phyloP scores from a whole-genome alignment of 2,888 invertebrate species.

The Rhagonycha lutea region DNA sequence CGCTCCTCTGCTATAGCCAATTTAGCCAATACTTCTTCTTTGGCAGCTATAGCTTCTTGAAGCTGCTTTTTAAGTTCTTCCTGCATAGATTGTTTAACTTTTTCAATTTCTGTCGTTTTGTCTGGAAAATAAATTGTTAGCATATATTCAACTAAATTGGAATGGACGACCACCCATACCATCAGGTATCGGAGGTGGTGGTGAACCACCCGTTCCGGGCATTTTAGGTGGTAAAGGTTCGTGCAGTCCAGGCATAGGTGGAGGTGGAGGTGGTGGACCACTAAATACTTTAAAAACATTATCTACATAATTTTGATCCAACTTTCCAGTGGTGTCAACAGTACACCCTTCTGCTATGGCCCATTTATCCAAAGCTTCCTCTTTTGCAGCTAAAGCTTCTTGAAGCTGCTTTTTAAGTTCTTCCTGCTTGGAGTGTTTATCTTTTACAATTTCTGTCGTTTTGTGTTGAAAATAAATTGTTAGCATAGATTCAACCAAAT shows the following conservation, averaged over 20 bases:
- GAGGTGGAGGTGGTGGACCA: slow-evolving; percentile 57
- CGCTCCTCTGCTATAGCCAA: slow-evolving; percentile 80
- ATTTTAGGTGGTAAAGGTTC: slow-evolving; percentile 56
- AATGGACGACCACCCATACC: slow-evolving; percentile 55
- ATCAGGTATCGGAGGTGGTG: slow-evolving; percentile 48
- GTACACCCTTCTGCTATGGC: slow-evolving; percentile 79
- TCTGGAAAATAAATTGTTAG: slow-evolving; percentile 37
- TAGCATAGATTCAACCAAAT: neutral
- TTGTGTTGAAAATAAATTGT: slow-evolving; percentile 43
- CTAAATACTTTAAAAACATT: slow-evolving; percentile 36
- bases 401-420: slow-evolving; percentile 87
- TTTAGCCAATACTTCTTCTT: slow-evolving; percentile 49
- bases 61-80: slow-evolving; percentile 83
- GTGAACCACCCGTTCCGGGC: slow-evolving; percentile 56
- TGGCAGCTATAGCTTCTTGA: slow-evolving; percentile 59
- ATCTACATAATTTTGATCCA: slow-evolving; percentile 43
- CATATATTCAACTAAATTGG: neutral
- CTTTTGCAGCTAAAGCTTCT: slow-evolving; percentile 42
- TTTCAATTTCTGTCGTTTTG: slow-evolving; percentile 76
- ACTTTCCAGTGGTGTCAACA: slow-evolving; percentile 49
- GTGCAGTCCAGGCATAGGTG: slow-evolving; percentile 52
- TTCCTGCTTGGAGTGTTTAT: slow-evolving; percentile 63
- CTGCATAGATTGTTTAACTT: slow-evolving; percentile 64
- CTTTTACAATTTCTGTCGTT: slow-evolving; percentile 80
- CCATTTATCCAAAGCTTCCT: slow-evolving; percentile 73